Base-by-base conservation (phyloP, 2,113 vertebrate genomes). In the Caranx ignobilis region DNA sequence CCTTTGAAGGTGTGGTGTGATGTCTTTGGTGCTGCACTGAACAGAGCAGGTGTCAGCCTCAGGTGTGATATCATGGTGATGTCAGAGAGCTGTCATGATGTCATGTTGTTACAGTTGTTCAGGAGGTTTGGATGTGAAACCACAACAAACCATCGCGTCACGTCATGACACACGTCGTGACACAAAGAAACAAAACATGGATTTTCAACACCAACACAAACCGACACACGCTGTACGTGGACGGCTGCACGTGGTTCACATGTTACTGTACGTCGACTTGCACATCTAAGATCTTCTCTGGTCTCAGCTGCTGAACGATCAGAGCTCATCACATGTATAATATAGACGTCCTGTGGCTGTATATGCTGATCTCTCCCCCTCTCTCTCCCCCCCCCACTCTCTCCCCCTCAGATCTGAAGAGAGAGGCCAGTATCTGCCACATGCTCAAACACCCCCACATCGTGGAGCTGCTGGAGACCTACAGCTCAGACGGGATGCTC, bases 401-500 rank as follows among this genome's bases (percentile, higher is more conserved):
- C 16, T 1, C 3, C 35, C 35, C 35, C 6, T 34, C 95, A 99
- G 98, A 99, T 93, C 95, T 99, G 94, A 99, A 99, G 95, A 95
- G 98, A 75, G 98, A 99, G 95, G 98, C 98, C 93, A 99, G 98
- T 92, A 99, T 99, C 94, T 99, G 97, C 94, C 98, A 99, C 94
- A 99, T 99, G 98, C 96, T 99, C 91, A 99, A 99, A 88, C 98
- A 99, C 92, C 96, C 98, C 56, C 98, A 99, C 93, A 99, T 99
- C 85, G 98, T 99, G 84, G 98, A 99, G 90, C 95, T 99, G 56
- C 92, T 99, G 94, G 98, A 99, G 93, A 99, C 98, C 2, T 99
- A 99, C 96, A 99, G 98, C 93, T 99, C 98, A 48, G 98, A 99
- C 91, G 98, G 98, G 91, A 99, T 99, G 98, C 97, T 99, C 93